A percentile compares a stretch with the other conserved stretches of the same genome.
Evolutionary conservation across 2,797 vertebrate species (phyloP).

Genomic region (Neostethus bicornis): DNA sequence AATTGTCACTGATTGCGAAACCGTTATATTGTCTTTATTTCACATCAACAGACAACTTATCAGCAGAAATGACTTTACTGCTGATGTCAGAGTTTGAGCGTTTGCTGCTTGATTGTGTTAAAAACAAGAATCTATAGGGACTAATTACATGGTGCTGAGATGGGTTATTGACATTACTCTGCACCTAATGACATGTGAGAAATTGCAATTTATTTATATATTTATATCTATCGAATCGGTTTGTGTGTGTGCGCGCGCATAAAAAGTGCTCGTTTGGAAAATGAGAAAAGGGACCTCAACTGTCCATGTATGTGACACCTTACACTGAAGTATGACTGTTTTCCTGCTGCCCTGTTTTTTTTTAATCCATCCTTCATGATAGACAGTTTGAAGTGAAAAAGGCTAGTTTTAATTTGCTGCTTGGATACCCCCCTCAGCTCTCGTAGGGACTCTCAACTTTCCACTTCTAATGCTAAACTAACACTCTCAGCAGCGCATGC

Average conservation of each 20-base stretch:
- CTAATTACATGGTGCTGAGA: slow-evolving; percentile 65
- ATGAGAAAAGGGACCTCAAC: background rate
- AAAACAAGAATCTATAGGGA: slow-evolving; percentile 68
- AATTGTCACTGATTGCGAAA: slow-evolving; percentile 18
- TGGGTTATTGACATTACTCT: slow-evolving; percentile 61
- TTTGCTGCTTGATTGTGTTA: slow-evolving; percentile 55
- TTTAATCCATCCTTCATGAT: slow-evolving; percentile 69
- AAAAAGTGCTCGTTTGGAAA: slow-evolving; percentile 16
- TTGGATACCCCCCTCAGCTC: slow-evolving; percentile 71
- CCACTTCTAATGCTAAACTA: slow-evolving; percentile 60
- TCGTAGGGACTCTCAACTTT: slow-evolving; percentile 67
- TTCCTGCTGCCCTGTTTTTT: slow-evolving; percentile 35
- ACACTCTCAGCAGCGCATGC: slow-evolving; percentile 23
- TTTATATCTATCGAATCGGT: too few species aligned
- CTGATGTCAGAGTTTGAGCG: slow-evolving; percentile 57
- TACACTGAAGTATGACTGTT: slow-evolving; percentile 40
- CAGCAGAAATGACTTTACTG: slow-evolving; percentile 57
- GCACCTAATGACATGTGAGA: slow-evolving; percentile 52
- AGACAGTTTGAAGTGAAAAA: slow-evolving; percentile 78
- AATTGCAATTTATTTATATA: slow-evolving; percentile 25
- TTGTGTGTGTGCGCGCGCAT: background rate
- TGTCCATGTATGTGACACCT: slow-evolving; percentile 29
- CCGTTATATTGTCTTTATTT: slow-evolving; percentile 11
- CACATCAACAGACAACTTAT: slow-evolving; percentile 42
- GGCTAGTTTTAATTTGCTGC: slow-evolving; percentile 82